Conservation (phyloP, 2,888 invertebrate genomes). For the Poecilus cupreus region DNA sequence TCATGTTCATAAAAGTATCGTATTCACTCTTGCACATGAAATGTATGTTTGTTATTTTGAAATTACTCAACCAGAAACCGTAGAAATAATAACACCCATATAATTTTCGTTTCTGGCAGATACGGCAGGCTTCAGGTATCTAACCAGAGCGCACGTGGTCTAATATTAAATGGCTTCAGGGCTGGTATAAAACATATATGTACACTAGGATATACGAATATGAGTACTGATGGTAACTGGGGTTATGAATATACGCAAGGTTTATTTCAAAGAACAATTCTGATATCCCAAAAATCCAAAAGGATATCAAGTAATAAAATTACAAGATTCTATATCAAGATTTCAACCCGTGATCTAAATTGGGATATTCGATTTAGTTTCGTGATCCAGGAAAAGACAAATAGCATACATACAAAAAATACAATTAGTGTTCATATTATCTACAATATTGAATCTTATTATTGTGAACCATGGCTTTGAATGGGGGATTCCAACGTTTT, state of each 20-base stretch:
- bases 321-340: too few relatives aligned
- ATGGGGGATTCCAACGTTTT: too few relatives aligned
- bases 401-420: too few relatives aligned
- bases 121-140: background rate
- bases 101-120: constrained; percentile 9
- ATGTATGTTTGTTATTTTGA: background rate
- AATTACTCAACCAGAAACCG: constrained; percentile 28
- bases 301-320: too few relatives aligned
- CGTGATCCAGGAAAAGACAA: too few relatives aligned
- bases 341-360: too few relatives aligned
- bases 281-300: too few relatives aligned
- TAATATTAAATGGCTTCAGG: background rate
- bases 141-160: background rate
- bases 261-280: too few relatives aligned
- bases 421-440: too few relatives aligned
- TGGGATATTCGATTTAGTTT: too few relatives aligned
- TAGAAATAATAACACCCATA: constrained; percentile 34
- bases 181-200: background rate
- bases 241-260: background rate
- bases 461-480: too few relatives aligned
- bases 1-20: background rate
- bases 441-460: too few relatives aligned
- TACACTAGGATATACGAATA: background rate
- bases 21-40: constrained; percentile 39
- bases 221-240: background rate